Evolutionary conservation across 2,113 vertebrate species (phyloP), one percentile per base, ranked within the genome.

Genomic region (Gymnobelideus leadbeateri): DNA sequence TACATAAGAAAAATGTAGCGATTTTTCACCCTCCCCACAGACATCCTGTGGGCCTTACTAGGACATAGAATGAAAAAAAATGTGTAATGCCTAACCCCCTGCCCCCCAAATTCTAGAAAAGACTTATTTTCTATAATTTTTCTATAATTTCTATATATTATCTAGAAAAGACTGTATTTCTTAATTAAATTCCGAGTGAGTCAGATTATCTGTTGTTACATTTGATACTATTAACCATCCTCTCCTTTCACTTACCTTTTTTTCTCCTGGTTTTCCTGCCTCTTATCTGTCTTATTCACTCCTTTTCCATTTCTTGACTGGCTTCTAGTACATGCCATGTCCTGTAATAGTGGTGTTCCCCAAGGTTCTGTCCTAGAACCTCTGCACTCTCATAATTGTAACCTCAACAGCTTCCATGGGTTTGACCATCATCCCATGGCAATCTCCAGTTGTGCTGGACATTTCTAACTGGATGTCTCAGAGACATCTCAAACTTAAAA

Each of bases 31-130:
- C 16, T 51, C 8, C 46, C 12, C 10, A 91, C 57, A 11, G 11
- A 61, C 0, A 68, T 68, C 28, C 26, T 61, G 24, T 6, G 96
- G 26, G 0, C 92, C 92, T 94, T 2, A 91, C 91, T 51, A 96
- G 53, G 94, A 94, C 90, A 49, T 89, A 90, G n/a, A 8, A 31
- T 93, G 46, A 95, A 96, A 93, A 51, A 49, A 51, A 51, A 84
- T 8, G 37, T 26, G 28, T 11, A 37, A 3, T 28, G 19, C 51
- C 21, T 91, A 77, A 19, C 84, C 47, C 90, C 61, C 93, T 24
- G 2, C 47, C 90, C 61, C 93, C 26, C 8, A 9, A 68, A 92
- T 95, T 92, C 24, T 84, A 23, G 50, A 94, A 92, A 92, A 96
- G 89, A 94, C 52, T n/a, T n/a, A n/a, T n/a, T n/a, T n/a, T n/a